A percentile compares a stretch with the other conserved stretches of the same genome.
phyloP scores from a whole-genome alignment of 2,888 invertebrate species.

The Mechanitis mazaeus region DNA sequence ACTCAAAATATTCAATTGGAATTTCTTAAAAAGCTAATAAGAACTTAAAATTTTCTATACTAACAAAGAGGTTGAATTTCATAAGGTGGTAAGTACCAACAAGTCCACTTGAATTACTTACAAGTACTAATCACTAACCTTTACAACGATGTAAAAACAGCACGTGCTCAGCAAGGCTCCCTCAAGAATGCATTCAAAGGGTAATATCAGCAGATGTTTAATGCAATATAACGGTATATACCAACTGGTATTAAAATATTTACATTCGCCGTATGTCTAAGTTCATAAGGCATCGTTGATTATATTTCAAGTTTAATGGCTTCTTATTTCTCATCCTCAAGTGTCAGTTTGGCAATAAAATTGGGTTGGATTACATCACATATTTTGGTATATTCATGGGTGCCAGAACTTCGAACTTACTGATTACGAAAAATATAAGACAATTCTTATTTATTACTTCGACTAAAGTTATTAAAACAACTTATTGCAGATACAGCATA shows the following conservation, averaged over 20 bases:
- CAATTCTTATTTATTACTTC: too few relatives aligned
- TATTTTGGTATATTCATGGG: too few relatives aligned
- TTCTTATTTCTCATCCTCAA: constrained; percentile 17
- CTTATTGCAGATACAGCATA: too few relatives aligned
- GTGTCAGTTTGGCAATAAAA: not conserved
- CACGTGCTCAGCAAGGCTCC: constrained; percentile 36
- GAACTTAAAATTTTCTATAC: not conserved
- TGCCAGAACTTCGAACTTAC: too few relatives aligned
- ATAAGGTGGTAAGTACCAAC: not conserved
- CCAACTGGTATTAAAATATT: constrained; percentile 35
- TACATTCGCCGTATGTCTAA: constrained; percentile 30
- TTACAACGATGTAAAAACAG: constrained; percentile 34
- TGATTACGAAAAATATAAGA: too few relatives aligned
- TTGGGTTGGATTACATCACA: too few relatives aligned
- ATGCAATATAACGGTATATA: constrained; percentile 44
- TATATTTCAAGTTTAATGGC: constrained; percentile 25
- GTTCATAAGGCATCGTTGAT: constrained; percentile 23
- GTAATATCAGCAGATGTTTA: constrained; percentile 44
- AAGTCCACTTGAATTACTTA: constrained; percentile 10
- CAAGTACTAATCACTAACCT: constrained; percentile 28
- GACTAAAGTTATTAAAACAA: too few relatives aligned
- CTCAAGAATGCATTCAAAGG: constrained; percentile 42
- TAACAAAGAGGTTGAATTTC: not conserved
- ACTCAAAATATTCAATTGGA: too few relatives aligned
- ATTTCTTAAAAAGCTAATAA: too few relatives aligned